phyloP scores from a whole-genome alignment of 2,888 invertebrate species.

The Leptinotarsa haldemani region DNA sequence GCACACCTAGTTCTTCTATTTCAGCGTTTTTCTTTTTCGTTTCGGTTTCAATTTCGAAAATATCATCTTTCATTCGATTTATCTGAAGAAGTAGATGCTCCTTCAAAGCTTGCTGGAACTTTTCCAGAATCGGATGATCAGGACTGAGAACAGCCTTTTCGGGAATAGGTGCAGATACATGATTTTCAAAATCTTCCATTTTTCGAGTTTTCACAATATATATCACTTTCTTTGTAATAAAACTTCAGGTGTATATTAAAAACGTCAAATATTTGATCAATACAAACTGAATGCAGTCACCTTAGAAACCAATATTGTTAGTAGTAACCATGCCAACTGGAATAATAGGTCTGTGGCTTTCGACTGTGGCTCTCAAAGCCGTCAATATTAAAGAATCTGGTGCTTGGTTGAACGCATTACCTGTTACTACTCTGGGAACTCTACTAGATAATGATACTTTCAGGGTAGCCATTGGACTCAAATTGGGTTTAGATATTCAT shows the following conservation, averaged over 20 bases:
- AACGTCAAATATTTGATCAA: slow-evolving; percentile 23
- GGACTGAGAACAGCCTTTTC: slow-evolving; percentile 50
- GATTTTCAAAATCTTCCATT: slow-evolving; percentile 25
- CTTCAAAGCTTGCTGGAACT: slow-evolving; percentile 56
- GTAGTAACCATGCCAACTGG: neutral
- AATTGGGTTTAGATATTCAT: too few species aligned
- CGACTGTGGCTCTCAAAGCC: too few species aligned
- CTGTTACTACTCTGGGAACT: too few species aligned
- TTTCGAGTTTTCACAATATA: neutral
- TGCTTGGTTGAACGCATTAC: too few species aligned
- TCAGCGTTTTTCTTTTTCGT: slow-evolving; percentile 68
- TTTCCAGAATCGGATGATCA: slow-evolving; percentile 55
- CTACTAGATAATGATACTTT: too few species aligned
- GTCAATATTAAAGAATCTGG: too few species aligned
- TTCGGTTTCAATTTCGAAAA: slow-evolving; percentile 70
- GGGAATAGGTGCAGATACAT: neutral
- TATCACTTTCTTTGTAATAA: neutral
- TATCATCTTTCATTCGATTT: slow-evolving; percentile 74
- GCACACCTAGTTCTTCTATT: slow-evolving; percentile 70
- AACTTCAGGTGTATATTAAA: neutral
- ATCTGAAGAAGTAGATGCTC: slow-evolving; percentile 65
- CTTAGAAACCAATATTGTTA: neutral
- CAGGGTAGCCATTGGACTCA: too few species aligned
- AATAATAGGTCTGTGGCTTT: neutral
- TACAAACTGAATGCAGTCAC: neutral